Evolutionary conservation across 2,797 vertebrate genomes (phyloP).

Genomic region (Scyliorhinus canicula): DNA sequence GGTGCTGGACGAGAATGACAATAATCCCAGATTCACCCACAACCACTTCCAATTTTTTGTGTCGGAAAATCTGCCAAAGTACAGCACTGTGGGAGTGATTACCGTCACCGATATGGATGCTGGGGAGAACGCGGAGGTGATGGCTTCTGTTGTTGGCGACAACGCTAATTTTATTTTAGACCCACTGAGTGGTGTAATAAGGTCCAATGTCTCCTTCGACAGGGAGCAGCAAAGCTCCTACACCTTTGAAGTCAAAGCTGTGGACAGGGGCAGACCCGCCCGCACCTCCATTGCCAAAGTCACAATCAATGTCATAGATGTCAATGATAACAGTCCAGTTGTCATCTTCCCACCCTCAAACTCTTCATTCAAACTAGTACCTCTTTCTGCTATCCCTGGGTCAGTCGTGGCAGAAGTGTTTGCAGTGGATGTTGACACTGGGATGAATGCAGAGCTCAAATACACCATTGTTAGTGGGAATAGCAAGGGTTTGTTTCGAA

Average conservation of each 20-base stretch:
- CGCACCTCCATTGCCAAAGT: conserved; percentile 95
- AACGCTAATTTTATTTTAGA: conserved; percentile 97
- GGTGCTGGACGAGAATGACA: conserved; percentile 94
- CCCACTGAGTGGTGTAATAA: conserved; percentile 91
- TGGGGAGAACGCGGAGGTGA: conserved; percentile 90
- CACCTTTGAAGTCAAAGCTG: conserved; percentile 91
- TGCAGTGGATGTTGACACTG: conserved; percentile 91
- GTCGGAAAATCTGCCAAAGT: conserved; percentile 96
- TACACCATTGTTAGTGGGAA: conserved; percentile 95
- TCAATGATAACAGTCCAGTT: conserved; percentile 92
- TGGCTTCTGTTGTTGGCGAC: conserved; percentile 90
- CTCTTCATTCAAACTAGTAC: conserved; percentile 93
- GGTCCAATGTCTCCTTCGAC: conserved; percentile 97
- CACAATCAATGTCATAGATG: conserved; percentile 97
- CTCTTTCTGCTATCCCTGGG: conserved; percentile 91
- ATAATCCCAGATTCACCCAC: conserved; percentile 97
- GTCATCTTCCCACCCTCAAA: conserved; percentile 94
- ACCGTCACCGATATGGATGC: conserved; percentile 95
- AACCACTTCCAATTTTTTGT: conserved; percentile 99
- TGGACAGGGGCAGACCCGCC: conserved; percentile 85
- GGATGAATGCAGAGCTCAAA: conserved; percentile 96
- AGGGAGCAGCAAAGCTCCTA: conserved; percentile 97
- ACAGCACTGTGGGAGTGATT: conserved; percentile 96
- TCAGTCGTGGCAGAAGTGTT: conserved; percentile 95
- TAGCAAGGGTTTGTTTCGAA: conserved; percentile 88